Conservation (phyloP, 2,888 invertebrate species). For the Nomada fucata region DNA sequence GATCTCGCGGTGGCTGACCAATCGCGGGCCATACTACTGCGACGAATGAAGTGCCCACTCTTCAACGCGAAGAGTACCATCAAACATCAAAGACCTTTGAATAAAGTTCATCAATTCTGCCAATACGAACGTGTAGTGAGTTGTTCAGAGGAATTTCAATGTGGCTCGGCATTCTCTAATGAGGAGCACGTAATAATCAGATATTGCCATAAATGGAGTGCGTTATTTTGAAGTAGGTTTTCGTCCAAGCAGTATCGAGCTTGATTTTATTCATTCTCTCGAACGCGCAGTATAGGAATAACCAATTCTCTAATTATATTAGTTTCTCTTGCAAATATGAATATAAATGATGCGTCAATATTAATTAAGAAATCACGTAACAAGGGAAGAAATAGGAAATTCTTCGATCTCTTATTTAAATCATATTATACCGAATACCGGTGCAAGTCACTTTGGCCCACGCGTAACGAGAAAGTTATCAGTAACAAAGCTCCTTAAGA, state of each 20-base stretch:
- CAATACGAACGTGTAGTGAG: not conserved
- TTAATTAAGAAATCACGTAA: not conserved
- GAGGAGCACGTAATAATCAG: not conserved
- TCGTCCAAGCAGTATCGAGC: not conserved
- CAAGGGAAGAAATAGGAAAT: too few relatives aligned
- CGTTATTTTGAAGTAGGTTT: not conserved
- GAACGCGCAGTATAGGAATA: not conserved
- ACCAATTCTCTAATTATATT: not conserved
- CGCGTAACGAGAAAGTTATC: too few relatives aligned
- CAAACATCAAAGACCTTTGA: conserved; percentile 2
- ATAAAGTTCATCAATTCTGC: not conserved
- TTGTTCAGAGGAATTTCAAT: not conserved
- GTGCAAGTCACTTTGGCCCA: too few relatives aligned
- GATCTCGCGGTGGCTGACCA: conserved; percentile 5
- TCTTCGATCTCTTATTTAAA: too few relatives aligned
- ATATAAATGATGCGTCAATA: not conserved
- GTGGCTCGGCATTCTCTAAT: not conserved
- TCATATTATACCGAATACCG: too few relatives aligned
- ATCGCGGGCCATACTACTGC: conserved; percentile 12
- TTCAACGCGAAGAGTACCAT: conserved; percentile 9
- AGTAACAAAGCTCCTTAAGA: too few relatives aligned
- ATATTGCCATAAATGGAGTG: too few relatives aligned
- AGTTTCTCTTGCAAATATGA: not conserved
- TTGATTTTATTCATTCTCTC: not conserved
- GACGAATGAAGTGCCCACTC: conserved; percentile 1